Evolutionary conservation across 2,888 invertebrate genomes (phyloP).

Genomic region (Bombylius discolor): DNA sequence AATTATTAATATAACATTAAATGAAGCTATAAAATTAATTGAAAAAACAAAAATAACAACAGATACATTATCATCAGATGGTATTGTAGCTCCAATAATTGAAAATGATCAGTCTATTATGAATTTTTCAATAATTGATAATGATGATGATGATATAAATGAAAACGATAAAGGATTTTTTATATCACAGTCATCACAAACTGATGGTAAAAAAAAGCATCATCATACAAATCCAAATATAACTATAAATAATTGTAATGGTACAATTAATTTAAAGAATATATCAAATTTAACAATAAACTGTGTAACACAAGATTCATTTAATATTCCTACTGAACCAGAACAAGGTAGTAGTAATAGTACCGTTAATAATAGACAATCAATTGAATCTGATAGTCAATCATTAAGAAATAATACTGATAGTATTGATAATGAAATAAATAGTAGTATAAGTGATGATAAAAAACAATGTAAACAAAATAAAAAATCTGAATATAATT

Average conservation of each 20-base stretch:
- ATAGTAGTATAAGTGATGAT: too few species aligned
- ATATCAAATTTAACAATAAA: conserved; percentile 35
- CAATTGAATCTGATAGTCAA: background rate
- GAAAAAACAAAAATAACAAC: conserved; percentile 22
- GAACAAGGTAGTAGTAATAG: conserved; percentile 19
- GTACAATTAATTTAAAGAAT: conserved; percentile 34
- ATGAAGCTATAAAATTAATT: conserved; percentile 35
- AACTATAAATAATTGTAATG: conserved; percentile 36
- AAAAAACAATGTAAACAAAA: too few species aligned
- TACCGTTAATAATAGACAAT: conserved; percentile 3
- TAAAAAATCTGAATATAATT: background rate
- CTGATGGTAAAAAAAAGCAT: conserved; percentile 8
- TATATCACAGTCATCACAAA: conserved; percentile 9
- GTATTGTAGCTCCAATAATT: conserved; percentile 28
- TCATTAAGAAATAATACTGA: too few species aligned
- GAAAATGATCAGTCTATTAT: background rate
- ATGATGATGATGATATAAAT: background rate
- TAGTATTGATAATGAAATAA: too few species aligned
- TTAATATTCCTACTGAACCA: background rate
- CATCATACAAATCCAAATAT: conserved; percentile 29
- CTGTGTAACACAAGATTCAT: conserved; percentile 25
- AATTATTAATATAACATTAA: conserved; percentile 34
- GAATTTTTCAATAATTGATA: too few species aligned
- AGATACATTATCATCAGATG: conserved; percentile 26
- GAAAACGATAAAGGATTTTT: conserved; percentile 1